These are phyloP conservation scores for Meteorus cinctellus DNA, from an alignment of 2,888 invertebrate genomes.

Conservation along the genomic window DNA sequence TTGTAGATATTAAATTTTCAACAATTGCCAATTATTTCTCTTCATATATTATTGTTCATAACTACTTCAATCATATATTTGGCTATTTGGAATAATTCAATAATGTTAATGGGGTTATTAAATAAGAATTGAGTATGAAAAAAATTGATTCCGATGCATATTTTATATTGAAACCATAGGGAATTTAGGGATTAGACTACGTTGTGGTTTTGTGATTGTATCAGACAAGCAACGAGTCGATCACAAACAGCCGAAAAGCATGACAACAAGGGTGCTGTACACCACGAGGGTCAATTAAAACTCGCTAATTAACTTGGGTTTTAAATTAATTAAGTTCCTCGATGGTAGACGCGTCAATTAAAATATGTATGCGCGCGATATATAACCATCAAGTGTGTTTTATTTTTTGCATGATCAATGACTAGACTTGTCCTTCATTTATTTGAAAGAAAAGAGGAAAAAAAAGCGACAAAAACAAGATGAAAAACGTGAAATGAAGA, in stretches of 20 bases:
- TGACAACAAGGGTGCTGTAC: conserved; percentile 34
- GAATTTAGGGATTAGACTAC: conserved; percentile 47
- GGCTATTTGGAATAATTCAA: not conserved
- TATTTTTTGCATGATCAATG: conserved; percentile 48
- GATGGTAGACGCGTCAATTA: conserved; percentile 48
- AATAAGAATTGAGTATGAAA: not conserved
- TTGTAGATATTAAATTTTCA: conserved; percentile 57
- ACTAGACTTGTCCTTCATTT: conserved; percentile 17
- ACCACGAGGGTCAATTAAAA: conserved; percentile 52
- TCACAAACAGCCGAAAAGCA: conserved; percentile 28
- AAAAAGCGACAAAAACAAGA: not conserved
- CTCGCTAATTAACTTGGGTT: conserved; percentile 53
- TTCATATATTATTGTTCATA: not conserved
- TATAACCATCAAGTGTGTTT: conserved; percentile 48
- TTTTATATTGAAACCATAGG: not conserved
- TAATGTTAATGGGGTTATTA: not conserved
- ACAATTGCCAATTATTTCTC: conserved; percentile 64
- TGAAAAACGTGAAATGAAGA: not conserved
- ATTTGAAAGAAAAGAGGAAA: not conserved
- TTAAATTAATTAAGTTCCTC: conserved; percentile 51
- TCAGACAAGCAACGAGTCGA: not conserved
- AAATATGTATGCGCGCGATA: conserved; percentile 43
- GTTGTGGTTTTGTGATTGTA: conserved; percentile 24
- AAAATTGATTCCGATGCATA: not conserved
- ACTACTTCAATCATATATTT: not conserved